Base-by-base conservation (phyloP, 23 tunicate genomes). In the Aplidium turbinatum region DNA sequence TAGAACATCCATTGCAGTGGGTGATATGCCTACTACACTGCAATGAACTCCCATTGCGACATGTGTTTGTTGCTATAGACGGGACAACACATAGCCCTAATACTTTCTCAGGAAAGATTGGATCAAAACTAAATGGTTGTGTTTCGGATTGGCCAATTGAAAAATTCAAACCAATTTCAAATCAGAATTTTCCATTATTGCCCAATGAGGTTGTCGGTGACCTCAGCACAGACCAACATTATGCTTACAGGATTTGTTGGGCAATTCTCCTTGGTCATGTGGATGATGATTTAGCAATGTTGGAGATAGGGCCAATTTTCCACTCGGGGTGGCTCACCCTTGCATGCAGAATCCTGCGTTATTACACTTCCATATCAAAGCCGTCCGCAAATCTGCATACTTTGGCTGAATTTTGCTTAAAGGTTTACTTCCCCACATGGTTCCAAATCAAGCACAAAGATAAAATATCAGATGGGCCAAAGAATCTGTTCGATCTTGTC, bases 11-110 rank as follows among this genome's bases (percentile, higher is more conserved):
- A 29, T 47, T 74, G 23, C 79, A 74, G 24, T 74, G 79, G 79
- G 45, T 29, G 6, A 29, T 74, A n/a, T 74, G 68, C 31, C 34
- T 74, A 68, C 9, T 74, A 23, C 68, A 74, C 34, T 6, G 4
- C 9, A 74, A 74, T 33, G 79, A 74, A 34, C 22, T 74, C 30
- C 79, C 79, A 5, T 74, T 74, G 65, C 68, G 68, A 13, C 79
- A 74, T 21, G 68, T 74, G 4, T 74, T 57, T 53, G 33, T 68
- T 9, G 47, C 21, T 5, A 4, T 74, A 7, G 68, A 57, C 56
- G 79, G 68, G 3, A 27, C 45, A 50, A 30, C 79, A 4, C 3
- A 2, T 2, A 28, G 47, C n/a, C 47, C 79, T 5, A 47, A 56
- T 18, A 7, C 50, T n/a, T 74, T 56, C 4, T 30, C 53, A 19